Evolutionary conservation across 2,113 vertebrate genomes (phyloP).

Genomic region (Myxocyprinus asiaticus): DNA sequence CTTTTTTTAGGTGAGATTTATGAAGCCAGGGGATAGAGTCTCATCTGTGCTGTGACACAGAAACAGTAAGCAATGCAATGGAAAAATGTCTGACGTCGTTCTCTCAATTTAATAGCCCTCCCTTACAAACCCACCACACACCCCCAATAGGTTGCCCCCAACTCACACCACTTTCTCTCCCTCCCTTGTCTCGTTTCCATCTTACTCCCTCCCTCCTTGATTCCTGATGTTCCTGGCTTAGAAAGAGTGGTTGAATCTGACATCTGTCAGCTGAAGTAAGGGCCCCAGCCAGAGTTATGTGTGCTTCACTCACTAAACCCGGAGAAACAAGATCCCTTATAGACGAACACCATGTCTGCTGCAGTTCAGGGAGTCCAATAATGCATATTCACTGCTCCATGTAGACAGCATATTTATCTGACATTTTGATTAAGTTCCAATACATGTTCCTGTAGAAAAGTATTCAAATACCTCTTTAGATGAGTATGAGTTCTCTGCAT

Average conservation of each 20-base stretch:
- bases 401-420: not conserved
- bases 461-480: not conserved
- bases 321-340: constrained; percentile 67
- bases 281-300: constrained; percentile 59
- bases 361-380: not conserved
- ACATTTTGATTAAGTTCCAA: not conserved
- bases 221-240: constrained; percentile 32
- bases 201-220: constrained; percentile 28
- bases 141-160: constrained; percentile 10
- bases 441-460: not conserved
- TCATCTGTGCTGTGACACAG: not conserved
- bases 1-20: not conserved
- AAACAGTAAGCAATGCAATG: constrained; percentile 44
- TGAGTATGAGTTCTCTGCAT: not conserved
- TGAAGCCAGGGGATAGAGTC: not conserved
- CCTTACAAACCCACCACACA: constrained; percentile 1
- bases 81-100: constrained; percentile 51
- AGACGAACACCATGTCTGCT: constrained; percentile 40
- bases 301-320: constrained; percentile 64
- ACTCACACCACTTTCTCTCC: constrained; percentile 47
- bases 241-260: constrained; percentile 61
- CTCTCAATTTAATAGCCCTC: constrained; percentile 39
- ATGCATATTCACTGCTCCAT: not conserved
- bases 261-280: constrained; percentile 59
- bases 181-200: constrained; percentile 28